Base-by-base conservation (phyloP, 2,113 vertebrate genomes). In the Balaeniceps rex region DNA sequence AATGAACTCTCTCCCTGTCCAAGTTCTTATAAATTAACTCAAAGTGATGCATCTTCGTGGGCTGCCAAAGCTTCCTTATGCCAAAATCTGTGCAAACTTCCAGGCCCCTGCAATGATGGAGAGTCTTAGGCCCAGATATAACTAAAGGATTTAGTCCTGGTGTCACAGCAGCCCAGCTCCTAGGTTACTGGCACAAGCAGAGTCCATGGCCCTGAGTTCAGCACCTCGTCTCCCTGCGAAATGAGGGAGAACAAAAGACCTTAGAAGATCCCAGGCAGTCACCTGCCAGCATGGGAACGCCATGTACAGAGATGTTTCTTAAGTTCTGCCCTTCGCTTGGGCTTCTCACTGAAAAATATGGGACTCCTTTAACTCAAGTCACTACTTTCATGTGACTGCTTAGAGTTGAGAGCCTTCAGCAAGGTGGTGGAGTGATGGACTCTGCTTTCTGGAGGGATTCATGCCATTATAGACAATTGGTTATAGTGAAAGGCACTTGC, bases 11-110 rank as follows among this genome's bases (percentile, higher is more conserved):
- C 93, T 97, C 71, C 83, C 84, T 98, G 96, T 97, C 97, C 95
- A 84, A 70, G 74, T 92, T 97, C 95, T 97, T 98, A 97, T 96
- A 98, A 98, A 98, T 98, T 98, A 97, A 97, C 96, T 98, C 93
- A 58, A 83, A 97, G 96, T 71, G 80, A 98, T 97, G 93, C 70
- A 96, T 95, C 95, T 97, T 97, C 6, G 17, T 52, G 65, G 81
- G 83, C 86, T 96, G 96, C 87, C 84, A 94, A 84, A 90, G 17
- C 46, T 93, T 96, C 87, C 66, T 77, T 85, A 44, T 74, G 85
- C 91, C 97, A 95, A 88, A 95, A 95, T 70, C 46, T n/a, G 36
- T 88, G 54, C 88, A 58, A 80, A n/a, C 54, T 92, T 61, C 51
- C 34, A 66, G 92, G 24, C 22, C 38, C 38, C 85, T 14, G 2